These are phyloP conservation scores for Telmatochromis sp. DNA, from an alignment of 2,113 vertebrate species.

Conservation along the genomic window DNA sequence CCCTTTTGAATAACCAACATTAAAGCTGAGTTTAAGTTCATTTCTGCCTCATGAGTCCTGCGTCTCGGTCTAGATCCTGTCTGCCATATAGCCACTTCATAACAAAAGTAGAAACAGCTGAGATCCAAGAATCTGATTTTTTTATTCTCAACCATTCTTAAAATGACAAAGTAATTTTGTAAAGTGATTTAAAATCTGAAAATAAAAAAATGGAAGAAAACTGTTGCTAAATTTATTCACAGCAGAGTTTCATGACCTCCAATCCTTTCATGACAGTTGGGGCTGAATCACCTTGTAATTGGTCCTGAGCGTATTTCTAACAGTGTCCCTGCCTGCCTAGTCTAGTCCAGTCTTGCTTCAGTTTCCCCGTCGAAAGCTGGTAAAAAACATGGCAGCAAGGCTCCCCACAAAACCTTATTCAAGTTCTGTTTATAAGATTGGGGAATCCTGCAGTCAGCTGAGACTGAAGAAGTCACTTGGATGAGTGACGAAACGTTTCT, in stretches of 20 bases:
- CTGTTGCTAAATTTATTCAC: background rate
- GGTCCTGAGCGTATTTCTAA: background rate
- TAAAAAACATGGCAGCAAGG: background rate
- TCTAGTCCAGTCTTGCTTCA: background rate
- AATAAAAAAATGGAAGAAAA: background rate
- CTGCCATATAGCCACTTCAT: background rate
- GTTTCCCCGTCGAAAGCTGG: accelerated
- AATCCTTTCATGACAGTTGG: background rate
- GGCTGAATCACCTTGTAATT: background rate
- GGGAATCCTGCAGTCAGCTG: too few relatives aligned
- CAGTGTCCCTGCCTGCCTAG: background rate
- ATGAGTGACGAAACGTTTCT: too few relatives aligned
- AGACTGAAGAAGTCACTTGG: too few relatives aligned
- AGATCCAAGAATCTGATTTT: background rate
- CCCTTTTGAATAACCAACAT: background rate
- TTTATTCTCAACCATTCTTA: background rate
- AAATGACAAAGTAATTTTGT: background rate
- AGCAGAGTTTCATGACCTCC: background rate
- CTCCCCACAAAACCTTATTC: background rate
- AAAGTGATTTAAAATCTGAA: background rate
- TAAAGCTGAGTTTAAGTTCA: background rate
- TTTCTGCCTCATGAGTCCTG: background rate
- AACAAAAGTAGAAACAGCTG: background rate
- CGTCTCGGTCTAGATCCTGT: accelerated
- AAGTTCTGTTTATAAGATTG: background rate